These are phyloP conservation scores for Hemicordylus capensis DNA, from an alignment of 2,113 vertebrate species.

Conservation along the genomic window DNA sequence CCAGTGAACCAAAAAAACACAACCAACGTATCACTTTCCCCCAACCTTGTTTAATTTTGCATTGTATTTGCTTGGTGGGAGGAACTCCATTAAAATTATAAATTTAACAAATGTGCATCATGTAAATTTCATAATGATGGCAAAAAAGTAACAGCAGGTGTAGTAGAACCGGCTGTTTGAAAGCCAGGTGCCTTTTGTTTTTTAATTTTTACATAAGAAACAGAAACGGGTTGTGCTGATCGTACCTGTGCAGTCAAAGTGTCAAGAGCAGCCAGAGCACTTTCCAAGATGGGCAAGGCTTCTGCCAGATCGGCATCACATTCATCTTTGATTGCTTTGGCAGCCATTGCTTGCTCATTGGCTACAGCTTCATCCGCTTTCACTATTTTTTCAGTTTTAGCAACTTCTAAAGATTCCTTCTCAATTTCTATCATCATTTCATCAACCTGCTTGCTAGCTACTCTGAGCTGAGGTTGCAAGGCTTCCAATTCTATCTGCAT, in stretches of 20 bases:
- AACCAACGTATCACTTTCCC: no score
- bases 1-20: no score
- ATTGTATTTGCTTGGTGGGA: no score
- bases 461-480: conserved; percentile 85
- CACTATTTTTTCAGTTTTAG: conserved; percentile 87
- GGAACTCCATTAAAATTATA: no score
- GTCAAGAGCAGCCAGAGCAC: conserved; percentile 84
- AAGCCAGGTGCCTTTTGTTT: not conserved
- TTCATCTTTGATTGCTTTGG: conserved; percentile 92
- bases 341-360: conserved; percentile 88
- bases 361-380: conserved; percentile 86
- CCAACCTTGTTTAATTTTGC: no score
- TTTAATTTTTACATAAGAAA: not conserved
- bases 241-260: conserved; percentile 87
- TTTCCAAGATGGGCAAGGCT: conserved; percentile 85
- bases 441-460: conserved; percentile 87
- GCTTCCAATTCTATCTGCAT: conserved; percentile 89
- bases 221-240: accelerated
- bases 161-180: not conserved
- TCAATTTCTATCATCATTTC: conserved; percentile 87
- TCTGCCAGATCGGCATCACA: conserved; percentile 88
- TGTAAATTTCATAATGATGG: not conserved
- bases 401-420: conserved; percentile 88
- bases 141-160: not conserved
- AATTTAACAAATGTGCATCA: no score